Conservation (phyloP, 2,888 invertebrate genomes). For the Protodeltote pygarga region DNA sequence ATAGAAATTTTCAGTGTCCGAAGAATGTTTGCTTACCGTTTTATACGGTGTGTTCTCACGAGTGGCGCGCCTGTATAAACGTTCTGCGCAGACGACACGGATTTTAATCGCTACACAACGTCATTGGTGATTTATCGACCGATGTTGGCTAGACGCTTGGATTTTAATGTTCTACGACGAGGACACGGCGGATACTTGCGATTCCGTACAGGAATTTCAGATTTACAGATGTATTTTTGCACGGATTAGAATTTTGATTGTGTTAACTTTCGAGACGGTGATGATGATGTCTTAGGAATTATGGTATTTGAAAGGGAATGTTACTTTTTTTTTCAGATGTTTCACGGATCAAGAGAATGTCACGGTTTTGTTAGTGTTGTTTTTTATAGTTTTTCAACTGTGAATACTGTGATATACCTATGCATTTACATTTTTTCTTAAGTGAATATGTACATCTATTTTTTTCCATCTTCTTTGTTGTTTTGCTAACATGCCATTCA, state of each 20-base stretch:
- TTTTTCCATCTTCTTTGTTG: neutral
- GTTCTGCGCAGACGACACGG: slow-evolving; percentile 70
- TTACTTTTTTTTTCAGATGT: too few relatives aligned
- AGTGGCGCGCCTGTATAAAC: slow-evolving; percentile 65
- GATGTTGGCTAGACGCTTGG: slow-evolving; percentile 53
- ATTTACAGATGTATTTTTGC: slow-evolving; percentile 38
- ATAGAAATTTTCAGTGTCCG: slow-evolving; percentile 50
- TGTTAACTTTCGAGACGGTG: neutral
- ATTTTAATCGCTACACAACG: slow-evolving; percentile 77
- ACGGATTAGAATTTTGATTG: slow-evolving; percentile 17
- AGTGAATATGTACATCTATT: too few relatives aligned
- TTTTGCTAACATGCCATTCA: neutral
- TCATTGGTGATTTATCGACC: slow-evolving; percentile 76
- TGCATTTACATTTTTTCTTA: too few relatives aligned
- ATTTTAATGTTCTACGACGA: slow-evolving; percentile 51
- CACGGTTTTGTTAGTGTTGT: too few relatives aligned
- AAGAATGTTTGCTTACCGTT: slow-evolving; percentile 63
- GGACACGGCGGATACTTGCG: slow-evolving; percentile 46
- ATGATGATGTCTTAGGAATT: neutral
- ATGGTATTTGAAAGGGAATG: too few relatives aligned
- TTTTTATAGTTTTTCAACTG: too few relatives aligned
- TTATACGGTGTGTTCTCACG: slow-evolving; percentile 74
- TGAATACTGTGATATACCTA: too few relatives aligned
- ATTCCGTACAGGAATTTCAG: slow-evolving; percentile 35
- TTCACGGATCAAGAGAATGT: too few relatives aligned